These are phyloP conservation scores for Eueremaeus valkanovi DNA, from an alignment of 2,888 invertebrate species.

Conservation along the genomic window DNA sequence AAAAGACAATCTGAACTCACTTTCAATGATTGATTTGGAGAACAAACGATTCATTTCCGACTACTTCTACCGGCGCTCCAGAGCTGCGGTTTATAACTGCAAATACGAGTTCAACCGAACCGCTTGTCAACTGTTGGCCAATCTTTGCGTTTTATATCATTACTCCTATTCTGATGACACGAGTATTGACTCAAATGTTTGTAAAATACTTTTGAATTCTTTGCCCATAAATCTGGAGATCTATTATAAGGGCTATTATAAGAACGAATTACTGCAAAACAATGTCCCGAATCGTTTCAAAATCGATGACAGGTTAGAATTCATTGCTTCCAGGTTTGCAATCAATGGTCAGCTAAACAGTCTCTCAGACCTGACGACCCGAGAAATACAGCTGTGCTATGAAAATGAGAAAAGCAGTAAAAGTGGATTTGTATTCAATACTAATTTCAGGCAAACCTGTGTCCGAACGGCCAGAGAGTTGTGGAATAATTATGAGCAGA, in stretches of 20 bases:
- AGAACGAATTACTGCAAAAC: conserved; percentile 18
- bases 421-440: conserved; percentile 18
- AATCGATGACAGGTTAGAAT: conserved; percentile 14
- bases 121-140: conserved; percentile 65
- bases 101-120: conserved; percentile 52
- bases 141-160: conserved; percentile 61
- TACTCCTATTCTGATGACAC: conserved; percentile 51
- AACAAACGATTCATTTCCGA: conserved; percentile 13
- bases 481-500: background rate
- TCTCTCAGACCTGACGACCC: conserved; percentile 41
- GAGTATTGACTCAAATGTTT: conserved; percentile 45
- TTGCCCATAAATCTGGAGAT: background rate
- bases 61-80: conserved; percentile 34
- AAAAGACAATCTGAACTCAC: background rate
- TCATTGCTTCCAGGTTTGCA: conserved; percentile 31
- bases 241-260: conserved; percentile 25
- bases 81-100: conserved; percentile 34
- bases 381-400: conserved; percentile 29
- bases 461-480: background rate
- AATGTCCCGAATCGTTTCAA: conserved; percentile 47
- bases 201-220: conserved; percentile 41
- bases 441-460: conserved; percentile 22
- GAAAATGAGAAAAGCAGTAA: conserved; percentile 9
- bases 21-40: background rate
- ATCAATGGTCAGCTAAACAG: conserved; percentile 43